phyloP scores from a whole-genome alignment of 2,888 invertebrate genomes.

The Xanthia togata region DNA sequence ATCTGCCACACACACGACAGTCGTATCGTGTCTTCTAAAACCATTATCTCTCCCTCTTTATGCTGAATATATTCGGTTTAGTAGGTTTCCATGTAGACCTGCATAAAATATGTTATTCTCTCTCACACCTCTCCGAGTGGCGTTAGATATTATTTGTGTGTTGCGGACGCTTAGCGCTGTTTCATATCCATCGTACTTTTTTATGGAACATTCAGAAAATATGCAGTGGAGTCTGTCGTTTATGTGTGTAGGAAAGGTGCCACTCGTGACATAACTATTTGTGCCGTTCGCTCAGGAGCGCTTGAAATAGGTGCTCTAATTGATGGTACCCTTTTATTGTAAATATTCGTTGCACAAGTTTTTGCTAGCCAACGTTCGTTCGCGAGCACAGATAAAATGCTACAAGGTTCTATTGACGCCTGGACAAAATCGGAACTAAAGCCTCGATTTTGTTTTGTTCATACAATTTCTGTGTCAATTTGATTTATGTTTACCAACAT shows the following conservation, averaged over 20 bases:
- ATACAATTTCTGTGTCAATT: too few species aligned
- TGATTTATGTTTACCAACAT: too few species aligned
- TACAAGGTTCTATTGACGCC: too few species aligned
- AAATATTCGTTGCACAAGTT: background rate
- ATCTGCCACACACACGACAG: background rate
- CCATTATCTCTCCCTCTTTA: slow-evolving; percentile 70
- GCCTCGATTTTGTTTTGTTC: too few species aligned
- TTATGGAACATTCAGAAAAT: slow-evolving; percentile 7
- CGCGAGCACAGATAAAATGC: too few species aligned
- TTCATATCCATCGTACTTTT: slow-evolving; percentile 16
- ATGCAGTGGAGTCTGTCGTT: background rate
- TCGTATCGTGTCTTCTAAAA: slow-evolving; percentile 72
- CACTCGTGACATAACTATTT: background rate
- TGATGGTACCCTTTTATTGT: too few species aligned
- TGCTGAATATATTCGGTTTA: slow-evolving; percentile 84
- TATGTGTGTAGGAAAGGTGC: background rate
- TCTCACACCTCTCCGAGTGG: slow-evolving; percentile 66
- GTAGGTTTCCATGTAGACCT: slow-evolving; percentile 84
- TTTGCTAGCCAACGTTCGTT: background rate
- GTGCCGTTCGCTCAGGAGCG: background rate
- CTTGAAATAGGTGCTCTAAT: background rate
- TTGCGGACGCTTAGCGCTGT: slow-evolving; percentile 58
- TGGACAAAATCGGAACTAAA: too few species aligned
- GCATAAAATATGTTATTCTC: slow-evolving; percentile 83
- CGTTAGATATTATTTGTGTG: slow-evolving; percentile 76